These are phyloP conservation scores for Cosmia trapezina DNA, from an alignment of 2,888 invertebrate species.

Conservation along the genomic window DNA sequence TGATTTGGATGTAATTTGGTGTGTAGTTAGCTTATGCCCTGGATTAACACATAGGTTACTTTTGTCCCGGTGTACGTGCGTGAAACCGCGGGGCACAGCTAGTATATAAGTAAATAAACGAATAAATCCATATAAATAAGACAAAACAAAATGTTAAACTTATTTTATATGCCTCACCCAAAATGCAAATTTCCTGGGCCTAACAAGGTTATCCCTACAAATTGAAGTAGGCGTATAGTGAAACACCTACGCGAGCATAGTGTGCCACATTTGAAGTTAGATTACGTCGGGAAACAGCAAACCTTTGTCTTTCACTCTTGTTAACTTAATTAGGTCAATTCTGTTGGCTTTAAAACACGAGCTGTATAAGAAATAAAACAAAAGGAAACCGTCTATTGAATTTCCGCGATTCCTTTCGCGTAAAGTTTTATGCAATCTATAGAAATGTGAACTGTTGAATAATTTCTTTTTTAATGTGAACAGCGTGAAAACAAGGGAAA, in stretches of 20 bases:
- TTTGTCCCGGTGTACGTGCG: no score
- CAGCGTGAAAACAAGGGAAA: conserved; percentile 5
- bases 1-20: no score
- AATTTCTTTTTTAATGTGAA: background rate
- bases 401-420: conserved; percentile 31
- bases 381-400: conserved; percentile 27
- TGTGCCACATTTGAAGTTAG: conserved; percentile 27
- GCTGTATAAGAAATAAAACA: conserved; percentile 41
- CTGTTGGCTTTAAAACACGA: conserved; percentile 40
- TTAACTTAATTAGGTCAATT: conserved; percentile 48
- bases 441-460: conserved; percentile 25
- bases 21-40: no score
- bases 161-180: conserved; percentile 13
- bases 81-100: no score
- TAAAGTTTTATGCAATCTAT: conserved; percentile 36
- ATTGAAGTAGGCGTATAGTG: conserved; percentile 23
- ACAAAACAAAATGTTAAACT: conserved; percentile 21
- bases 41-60: no score
- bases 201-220: conserved; percentile 30
- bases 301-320: conserved; percentile 48
- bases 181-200: conserved; percentile 37
- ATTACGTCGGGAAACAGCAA: conserved; percentile 30
- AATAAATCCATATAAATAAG: background rate
- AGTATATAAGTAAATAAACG: background rate
- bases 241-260: conserved; percentile 14